Evolutionary conservation across 2,113 vertebrate genomes (phyloP), one percentile per base, ranked within the genome.

Genomic region (Nerophis lumbriciformis): DNA sequence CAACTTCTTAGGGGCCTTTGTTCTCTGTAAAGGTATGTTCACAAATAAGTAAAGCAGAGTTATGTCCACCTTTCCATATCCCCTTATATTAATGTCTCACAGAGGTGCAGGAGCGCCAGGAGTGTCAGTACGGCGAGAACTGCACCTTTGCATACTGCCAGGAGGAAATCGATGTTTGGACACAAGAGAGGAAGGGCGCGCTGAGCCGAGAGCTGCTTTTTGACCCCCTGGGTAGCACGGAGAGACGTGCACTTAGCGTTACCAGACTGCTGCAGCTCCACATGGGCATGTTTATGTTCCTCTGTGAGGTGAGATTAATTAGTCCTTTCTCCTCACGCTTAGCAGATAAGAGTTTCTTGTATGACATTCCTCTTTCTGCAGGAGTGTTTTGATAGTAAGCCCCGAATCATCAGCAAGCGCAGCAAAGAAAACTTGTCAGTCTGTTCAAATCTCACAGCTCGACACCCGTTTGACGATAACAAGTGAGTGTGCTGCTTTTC

Each of bases 351-450:
- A 28, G 28, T 28, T 28, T 28, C 28, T 3, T 21, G 5, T 9
- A 3, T 66, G 11, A 28, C 5, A 19, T 51, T 64, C n/a, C 52
- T 54, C 28, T 67, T 39, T 50, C n/a, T 10, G 21, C 66, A 99
- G 97, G 95, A 97, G 89, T 99, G 97, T 90, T 99, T 98, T 84
- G 96, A 99, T 88, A 97, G 95, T 88, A 99, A 98, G 83, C 97
- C 97, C 78, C 92, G 95, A 72, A 97, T 98, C 80, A 99, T 99
- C 85, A 99, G 95, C 90, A 98, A 98, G 83, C 94, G 94, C 85
- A 95, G 93, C 83, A 95, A 97, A 88, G 97, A 99, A 77, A 94
- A 94, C 38, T 90, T 94, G 0, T 88, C 93, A 0, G 92, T 97
- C 77, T 99, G 97, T 81, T 97, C 95, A 74, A 99, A 98, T 85